A percentile compares a stretch with the other conserved stretches of the same genome.
Conservation (phyloP, 2,888 invertebrate genomes). For the Siphonodentalium dalli region DNA sequence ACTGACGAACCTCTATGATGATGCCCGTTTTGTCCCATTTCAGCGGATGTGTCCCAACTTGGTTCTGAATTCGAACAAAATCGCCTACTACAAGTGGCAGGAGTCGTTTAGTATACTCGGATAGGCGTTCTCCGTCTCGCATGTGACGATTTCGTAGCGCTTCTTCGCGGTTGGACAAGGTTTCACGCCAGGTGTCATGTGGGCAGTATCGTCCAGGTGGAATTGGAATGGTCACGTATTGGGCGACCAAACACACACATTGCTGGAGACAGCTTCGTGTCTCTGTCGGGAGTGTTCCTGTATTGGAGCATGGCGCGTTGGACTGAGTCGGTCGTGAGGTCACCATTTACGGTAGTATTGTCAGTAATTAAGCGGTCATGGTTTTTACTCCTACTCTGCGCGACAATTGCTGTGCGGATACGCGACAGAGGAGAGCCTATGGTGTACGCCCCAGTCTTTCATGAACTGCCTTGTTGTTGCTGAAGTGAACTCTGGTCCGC, state of each 20-base stretch:
- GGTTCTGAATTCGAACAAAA: conserved; percentile 33
- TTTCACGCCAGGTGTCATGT: conserved; percentile 34
- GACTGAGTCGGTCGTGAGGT: conserved; percentile 34
- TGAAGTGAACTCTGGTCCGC: conserved; percentile 32
- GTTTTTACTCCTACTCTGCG: conserved; percentile 40
- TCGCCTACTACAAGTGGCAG: conserved; percentile 32
- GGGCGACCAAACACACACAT: conserved; percentile 35
- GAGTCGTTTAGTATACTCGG: conserved; percentile 32
- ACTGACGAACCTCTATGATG: conserved; percentile 36
- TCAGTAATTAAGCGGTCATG: conserved; percentile 39
- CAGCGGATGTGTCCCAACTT: conserved; percentile 30
- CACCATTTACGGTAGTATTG: conserved; percentile 35
- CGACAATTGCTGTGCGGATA: conserved; percentile 42
- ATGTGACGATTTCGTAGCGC: conserved; percentile 39
- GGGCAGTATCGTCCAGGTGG: conserved; percentile 27
- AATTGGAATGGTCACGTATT: conserved; percentile 32
- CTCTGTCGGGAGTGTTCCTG: conserved; percentile 35
- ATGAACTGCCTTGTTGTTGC: conserved; percentile 32
- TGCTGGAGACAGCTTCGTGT: conserved; percentile 36
- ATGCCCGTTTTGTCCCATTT: conserved; percentile 43
- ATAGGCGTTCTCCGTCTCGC: conserved; percentile 23
- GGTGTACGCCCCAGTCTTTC: conserved; percentile 38
- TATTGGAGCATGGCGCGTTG: conserved; percentile 38
- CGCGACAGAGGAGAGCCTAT: conserved; percentile 41
- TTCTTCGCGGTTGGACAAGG: conserved; percentile 24